Base-by-base conservation (phyloP, 2,797 vertebrate species). In the Bradypus variegatus region DNA sequence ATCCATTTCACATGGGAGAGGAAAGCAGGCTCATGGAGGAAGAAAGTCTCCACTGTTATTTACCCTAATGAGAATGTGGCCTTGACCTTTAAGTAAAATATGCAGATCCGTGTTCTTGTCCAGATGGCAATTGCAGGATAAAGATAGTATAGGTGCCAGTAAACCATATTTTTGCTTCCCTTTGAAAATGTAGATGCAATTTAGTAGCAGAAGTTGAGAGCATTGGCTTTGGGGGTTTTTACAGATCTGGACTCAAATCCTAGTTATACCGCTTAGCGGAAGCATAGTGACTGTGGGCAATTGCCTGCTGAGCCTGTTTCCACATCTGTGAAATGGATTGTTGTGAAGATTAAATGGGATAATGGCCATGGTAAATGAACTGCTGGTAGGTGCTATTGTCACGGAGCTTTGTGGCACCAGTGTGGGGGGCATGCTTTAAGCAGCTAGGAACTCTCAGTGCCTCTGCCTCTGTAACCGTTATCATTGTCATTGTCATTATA, bases 401-500 rank as follows among this genome's bases (percentile, higher is more conserved):
- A 4, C 8, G 16, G n/a, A 27, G 48, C 62, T 53, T 41, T n/a
- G 79, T 27, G 78, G 64, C 62, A 12, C 36, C n/a, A 2, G 23
- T 31, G 2, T 48, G 15, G 31, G 65, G 41, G 15, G 18, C 10
- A 1, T 5, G 36, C 7, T 23, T 6, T 27, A 27, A n/a, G 16
- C 2, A 1, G 41, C 18, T 3, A 23, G 53, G 84, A 18, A 18
- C 16, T 23, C 7, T n/a, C 14, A 5, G 11, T 4, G 0, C 36
- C 6, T 65, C 25, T 9, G 33, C 65, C 50, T 79, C 89, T 25
- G 64, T 25, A 1, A 3, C 31, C 64, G 4, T 7, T 0, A 15
- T n/a, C 0, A 0, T 7, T 6, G n/a, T 77, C 70, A 31, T 31
- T 1, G 4, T 18, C 45, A 0, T 6, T 36, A 4, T 0, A 36